Evolutionary conservation across 2,113 vertebrate species (phyloP).

Genomic region (Sylvilagus bachmani): DNA sequence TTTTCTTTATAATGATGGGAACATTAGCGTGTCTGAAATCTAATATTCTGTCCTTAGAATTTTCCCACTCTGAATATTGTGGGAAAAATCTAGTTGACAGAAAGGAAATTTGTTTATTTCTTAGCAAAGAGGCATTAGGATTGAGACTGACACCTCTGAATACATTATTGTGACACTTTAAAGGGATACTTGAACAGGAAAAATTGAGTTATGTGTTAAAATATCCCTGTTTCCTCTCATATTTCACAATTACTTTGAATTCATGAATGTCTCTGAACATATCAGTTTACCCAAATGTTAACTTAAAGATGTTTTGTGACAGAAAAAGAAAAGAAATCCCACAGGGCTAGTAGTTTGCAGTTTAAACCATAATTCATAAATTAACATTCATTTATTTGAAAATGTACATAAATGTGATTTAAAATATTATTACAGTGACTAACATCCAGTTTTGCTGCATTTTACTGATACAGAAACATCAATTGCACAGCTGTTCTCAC

Average conservation of each 20-base stretch:
- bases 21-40: slow-evolving; percentile 1
- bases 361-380: slow-evolving; percentile 58
- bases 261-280: not conserved
- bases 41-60: not conserved
- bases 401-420: slow-evolving; percentile 2
- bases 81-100: slow-evolving; percentile 60
- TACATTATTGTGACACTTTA: slow-evolving; percentile 56
- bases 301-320: not conserved
- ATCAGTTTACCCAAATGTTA: not conserved
- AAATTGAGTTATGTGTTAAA: not conserved
- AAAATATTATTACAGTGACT: slow-evolving; percentile 32
- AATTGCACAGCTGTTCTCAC: slow-evolving; percentile 79
- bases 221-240: not conserved
- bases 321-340: slow-evolving; percentile 11
- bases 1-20: slow-evolving; percentile 29
- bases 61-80: slow-evolving; percentile 64
- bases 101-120: not conserved
- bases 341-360: not conserved
- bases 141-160: not conserved
- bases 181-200: not conserved
- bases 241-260: slow-evolving; percentile 5
- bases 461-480: slow-evolving; percentile 67
- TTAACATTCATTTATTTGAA: slow-evolving; percentile 25
- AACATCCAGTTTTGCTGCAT: slow-evolving; percentile 60
- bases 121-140: slow-evolving; percentile 70